Base-by-base conservation (phyloP, 2,888 invertebrate genomes). In the Sarcophaga caerulescens region DNA sequence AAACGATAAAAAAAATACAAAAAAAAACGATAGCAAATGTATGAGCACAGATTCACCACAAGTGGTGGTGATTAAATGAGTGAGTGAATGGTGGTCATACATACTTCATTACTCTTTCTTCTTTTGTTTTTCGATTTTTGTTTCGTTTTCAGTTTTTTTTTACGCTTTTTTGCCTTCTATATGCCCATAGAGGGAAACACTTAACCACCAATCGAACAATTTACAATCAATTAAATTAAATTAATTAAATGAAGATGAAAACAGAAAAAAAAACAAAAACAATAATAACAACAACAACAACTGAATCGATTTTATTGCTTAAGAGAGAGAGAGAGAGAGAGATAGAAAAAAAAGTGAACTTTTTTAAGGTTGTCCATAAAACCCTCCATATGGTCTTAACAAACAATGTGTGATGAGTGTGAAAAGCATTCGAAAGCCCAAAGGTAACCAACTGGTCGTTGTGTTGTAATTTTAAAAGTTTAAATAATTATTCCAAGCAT, bases 181-280 rank as follows among this genome's bases (percentile, higher is more conserved):
- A 52, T 52, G 75, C 70, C 78, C 74, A 78, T 68, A 74, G 84
- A 79, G 70, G 69, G 45, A 65, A 79, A 69, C 12, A 63, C n/a
- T 35, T 8, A 63, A 79, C 73, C 60, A 70, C 63, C 65, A 83
- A 69, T 78, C 57, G 52, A 35, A 78, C 68, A 83, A 83, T 83
- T 85, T 85, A 85, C 84, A 86, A 84, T 78, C 86, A 86, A 86
- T 86, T 86, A 86, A 84, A 86, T 86, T 65, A 84, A 81, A 84
- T 86, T 84, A 86, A 86, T 86, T 86, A 86, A 78, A 81, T 65
- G 35, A 70, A 80, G 47, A 59, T 47, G 45, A 74, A 57, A 70
- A 63, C 44, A 80, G 68, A 45, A 12, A 10, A 3, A 59, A 19
- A 25, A 25, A 25, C 4, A 3, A n/a, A n/a, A n/a, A n/a, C n/a